phyloP scores from a whole-genome alignment of 2,113 vertebrate species.

The Parotia lawesii region DNA sequence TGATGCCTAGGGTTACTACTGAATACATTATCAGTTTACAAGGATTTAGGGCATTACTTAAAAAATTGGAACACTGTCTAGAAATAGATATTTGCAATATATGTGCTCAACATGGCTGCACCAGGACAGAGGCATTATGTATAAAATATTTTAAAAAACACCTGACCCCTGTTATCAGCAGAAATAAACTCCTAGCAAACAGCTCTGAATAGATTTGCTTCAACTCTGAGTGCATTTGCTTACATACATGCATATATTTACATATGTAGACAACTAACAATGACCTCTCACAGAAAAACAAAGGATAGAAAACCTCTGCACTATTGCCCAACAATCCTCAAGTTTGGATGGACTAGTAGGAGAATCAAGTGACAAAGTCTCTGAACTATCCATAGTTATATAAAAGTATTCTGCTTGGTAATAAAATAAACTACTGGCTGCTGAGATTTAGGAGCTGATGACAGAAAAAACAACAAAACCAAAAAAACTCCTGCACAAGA shows the following conservation, averaged over 20 bases:
- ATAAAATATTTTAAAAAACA: neutral
- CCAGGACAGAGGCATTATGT: neutral
- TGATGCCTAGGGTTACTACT: constrained; percentile 62
- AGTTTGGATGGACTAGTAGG: neutral
- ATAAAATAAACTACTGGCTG: neutral
- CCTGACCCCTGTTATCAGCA: neutral
- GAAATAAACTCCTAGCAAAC: neutral
- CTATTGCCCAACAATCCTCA: neutral
- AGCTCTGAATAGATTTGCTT: neutral
- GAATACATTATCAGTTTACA: constrained; percentile 75
- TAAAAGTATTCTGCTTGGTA: neutral
- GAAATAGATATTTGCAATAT: neutral
- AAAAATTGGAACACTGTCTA: constrained; percentile 71
- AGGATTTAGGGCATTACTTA: constrained; percentile 78
- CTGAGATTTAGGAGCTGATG: neutral
- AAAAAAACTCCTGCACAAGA: rapidly evolving
- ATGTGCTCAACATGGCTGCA: neutral
- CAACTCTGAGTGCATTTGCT: neutral
- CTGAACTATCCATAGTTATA: neutral
- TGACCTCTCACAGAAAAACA: neutral
- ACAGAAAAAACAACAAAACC: neutral
- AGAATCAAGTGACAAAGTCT: neutral
- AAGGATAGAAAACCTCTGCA: neutral
- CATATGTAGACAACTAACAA: neutral
- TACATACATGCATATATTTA: neutral